phyloP scores from a whole-genome alignment of 2,888 invertebrate species.

The Thelaira solivaga region DNA sequence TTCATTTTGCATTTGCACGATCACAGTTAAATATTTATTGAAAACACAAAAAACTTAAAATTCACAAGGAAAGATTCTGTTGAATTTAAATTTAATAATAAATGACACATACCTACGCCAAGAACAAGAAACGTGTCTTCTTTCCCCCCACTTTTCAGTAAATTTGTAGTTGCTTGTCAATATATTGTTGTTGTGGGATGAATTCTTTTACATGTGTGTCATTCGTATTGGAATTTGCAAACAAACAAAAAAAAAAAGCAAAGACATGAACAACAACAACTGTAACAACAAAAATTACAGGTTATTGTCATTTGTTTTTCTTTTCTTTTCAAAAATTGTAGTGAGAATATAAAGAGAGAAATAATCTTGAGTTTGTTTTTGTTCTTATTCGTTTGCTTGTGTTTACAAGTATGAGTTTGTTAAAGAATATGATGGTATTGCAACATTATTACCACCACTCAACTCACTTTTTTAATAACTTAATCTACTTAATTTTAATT shows the following conservation, averaged over 20 bases:
- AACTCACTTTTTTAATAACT: constrained; percentile 50
- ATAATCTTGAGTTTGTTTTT: not conserved
- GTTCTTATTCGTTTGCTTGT: not conserved
- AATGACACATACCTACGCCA: constrained; percentile 37
- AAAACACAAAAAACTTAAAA: not conserved
- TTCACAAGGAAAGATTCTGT: constrained; percentile 1
- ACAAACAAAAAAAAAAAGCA: not conserved
- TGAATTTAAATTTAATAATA: constrained; percentile 5
- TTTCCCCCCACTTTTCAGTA: not conserved
- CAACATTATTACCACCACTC: not conserved
- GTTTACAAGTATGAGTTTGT: not conserved
- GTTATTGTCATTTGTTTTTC: constrained; percentile 39
- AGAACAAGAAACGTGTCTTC: constrained; percentile 4
- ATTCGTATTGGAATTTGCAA: constrained; percentile 45
- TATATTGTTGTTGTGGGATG: constrained; percentile 22
- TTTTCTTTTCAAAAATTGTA: not conserved
- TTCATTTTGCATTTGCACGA: constrained; percentile 22
- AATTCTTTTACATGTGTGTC: constrained; percentile 52
- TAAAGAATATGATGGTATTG: constrained; percentile 5
- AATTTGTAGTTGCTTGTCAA: constrained; percentile 6
- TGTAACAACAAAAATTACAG: constrained; percentile 30
- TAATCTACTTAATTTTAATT: constrained; percentile 57
- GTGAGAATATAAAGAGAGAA: not conserved
- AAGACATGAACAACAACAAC: not conserved
- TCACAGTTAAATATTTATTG: constrained; percentile 6